Evolutionary conservation across 2,888 invertebrate genomes (phyloP), one percentile per base, ranked within the genome.

Genomic region (Caenorhabditis japonica): DNA sequence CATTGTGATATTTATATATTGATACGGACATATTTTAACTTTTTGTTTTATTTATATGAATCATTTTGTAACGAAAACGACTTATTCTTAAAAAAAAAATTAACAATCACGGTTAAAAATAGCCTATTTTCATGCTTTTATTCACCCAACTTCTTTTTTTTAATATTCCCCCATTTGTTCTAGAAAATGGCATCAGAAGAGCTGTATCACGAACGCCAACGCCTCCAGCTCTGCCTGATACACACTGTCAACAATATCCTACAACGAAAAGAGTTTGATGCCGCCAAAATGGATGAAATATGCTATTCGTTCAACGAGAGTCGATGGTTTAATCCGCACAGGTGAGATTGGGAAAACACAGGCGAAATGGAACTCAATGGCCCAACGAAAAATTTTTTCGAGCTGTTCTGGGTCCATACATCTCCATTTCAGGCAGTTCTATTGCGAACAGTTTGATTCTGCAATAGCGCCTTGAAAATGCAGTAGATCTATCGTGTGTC

Each of bases 201-300:
- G 0, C 15, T 85, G 36, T 86, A 84, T 55, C 86, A 86, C 59
- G 86, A 86, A 55, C 77, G 75, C 44, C 86, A 86, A 60, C 61
- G 68, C 10, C 68, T 76, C 12, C 85, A 86, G 61, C 71, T 83
- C 60, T 86, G 86, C 51, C 77, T 86, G 4, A 75, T 86, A 15
- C 86, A 86, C 59, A 66, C 85, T 0, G 70, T 86, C 61, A 86
- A 86, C 64, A 82, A 84, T 39, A 78, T 86, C 23, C 76, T 86
- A 17, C 85, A 78, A 27, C 66, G 52, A 25, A 51, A 62, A 15
- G 73, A 75, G 41, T 80, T 70, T 46, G 66, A 69, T 15, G 30
- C 72, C 38, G 59, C 52, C 15, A 69, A 75, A 23, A 66, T 86
- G 62, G 83, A 86, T 59, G 77, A 79, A 34, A 79, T 85, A 25